These are phyloP conservation scores for Dromaius novaehollandiae DNA, from an alignment of 2,113 vertebrate species.

Conservation along the genomic window DNA sequence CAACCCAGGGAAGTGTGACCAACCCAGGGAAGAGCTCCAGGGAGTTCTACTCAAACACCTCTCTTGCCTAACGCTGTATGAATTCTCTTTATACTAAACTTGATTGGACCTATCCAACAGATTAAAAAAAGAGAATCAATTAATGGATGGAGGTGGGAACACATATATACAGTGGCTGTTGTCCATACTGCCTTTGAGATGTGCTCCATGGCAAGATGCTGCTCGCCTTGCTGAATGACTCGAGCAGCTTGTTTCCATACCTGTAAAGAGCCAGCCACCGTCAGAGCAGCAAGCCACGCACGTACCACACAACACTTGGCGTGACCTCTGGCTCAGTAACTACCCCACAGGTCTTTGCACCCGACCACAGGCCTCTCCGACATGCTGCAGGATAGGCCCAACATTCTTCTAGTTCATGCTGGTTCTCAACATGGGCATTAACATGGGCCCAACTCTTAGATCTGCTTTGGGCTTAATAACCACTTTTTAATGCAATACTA, in stretches of 20 bases:
- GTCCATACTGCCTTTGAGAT: neutral
- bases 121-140: neutral
- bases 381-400: neutral
- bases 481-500: neutral
- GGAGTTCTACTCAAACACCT: neutral
- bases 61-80: neutral
- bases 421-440: neutral
- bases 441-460: rapidly evolving
- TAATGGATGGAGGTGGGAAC: rapidly evolving
- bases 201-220: neutral
- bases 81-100: neutral
- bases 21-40: neutral
- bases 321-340: neutral
- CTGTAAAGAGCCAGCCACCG: neutral
- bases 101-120: neutral
- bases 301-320: rapidly evolving
- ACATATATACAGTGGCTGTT: neutral
- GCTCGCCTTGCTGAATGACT: neutral
- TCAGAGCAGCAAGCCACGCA: rapidly evolving
- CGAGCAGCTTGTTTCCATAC: neutral
- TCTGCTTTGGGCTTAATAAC: neutral
- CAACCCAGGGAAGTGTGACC: neutral
- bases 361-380: neutral
- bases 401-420: rapidly evolving
- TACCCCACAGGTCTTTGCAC: neutral